A percentile compares a stretch with the other conserved stretches of the same genome.
These are phyloP conservation scores for Metaphire vulgaris DNA, from an alignment of 1,140 invertebrate species.

Conservation along the genomic window DNA sequence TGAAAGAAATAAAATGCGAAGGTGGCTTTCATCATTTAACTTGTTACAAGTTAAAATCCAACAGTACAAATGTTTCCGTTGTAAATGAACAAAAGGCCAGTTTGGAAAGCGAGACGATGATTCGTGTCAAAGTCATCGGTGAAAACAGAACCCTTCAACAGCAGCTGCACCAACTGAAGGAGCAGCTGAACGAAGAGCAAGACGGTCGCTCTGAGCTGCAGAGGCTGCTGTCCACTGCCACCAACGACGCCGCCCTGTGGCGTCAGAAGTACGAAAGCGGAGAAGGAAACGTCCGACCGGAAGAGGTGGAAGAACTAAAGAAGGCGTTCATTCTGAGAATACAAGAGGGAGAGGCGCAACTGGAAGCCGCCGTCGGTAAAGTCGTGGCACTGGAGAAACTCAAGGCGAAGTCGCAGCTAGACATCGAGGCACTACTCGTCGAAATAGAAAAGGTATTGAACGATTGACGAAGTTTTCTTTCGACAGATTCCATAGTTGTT, in stretches of 20 bases:
- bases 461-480: not conserved
- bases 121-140: slow-evolving; percentile 10
- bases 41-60: too few relatives aligned
- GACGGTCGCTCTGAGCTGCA: slow-evolving; percentile 61
- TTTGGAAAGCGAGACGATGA: slow-evolving; percentile 1
- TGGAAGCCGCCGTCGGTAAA: slow-evolving; percentile 54
- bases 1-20: too few relatives aligned
- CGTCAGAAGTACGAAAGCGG: slow-evolving; percentile 51
- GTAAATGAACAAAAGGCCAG: too few relatives aligned
- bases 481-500: not conserved
- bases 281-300: slow-evolving; percentile 88
- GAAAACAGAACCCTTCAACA: slow-evolving; percentile 62
- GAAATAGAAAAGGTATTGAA: slow-evolving; percentile 83
- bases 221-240: slow-evolving; percentile 93
- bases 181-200: slow-evolving; percentile 91
- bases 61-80: too few relatives aligned
- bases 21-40: too few relatives aligned
- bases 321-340: slow-evolving; percentile 91
- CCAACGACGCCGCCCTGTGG: slow-evolving; percentile 60
- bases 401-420: slow-evolving; percentile 88
- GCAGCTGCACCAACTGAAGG: slow-evolving; percentile 92
- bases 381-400: slow-evolving; percentile 63
- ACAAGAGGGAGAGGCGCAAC: slow-evolving; percentile 79
- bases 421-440: slow-evolving; percentile 94
- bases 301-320: slow-evolving; percentile 96